phyloP scores from a whole-genome alignment of 1,140 invertebrate genomes.

The Drosophila prosaltans region DNA sequence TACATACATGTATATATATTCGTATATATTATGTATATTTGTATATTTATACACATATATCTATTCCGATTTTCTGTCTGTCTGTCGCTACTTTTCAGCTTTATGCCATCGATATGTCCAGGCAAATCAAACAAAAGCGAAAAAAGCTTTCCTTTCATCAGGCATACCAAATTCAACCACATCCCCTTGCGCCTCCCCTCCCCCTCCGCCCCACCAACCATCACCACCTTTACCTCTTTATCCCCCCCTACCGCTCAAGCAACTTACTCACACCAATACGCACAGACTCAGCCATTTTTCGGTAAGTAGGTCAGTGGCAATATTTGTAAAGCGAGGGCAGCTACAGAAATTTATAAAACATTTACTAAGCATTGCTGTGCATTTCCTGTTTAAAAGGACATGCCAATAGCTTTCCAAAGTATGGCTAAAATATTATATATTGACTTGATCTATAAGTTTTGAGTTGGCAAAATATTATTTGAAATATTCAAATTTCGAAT shows the following conservation, averaged over 20 bases:
- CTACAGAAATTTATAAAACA: background rate
- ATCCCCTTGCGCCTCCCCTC: background rate
- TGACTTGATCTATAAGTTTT: too few relatives aligned
- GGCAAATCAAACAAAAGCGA: conserved; percentile 56
- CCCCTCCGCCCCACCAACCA: background rate
- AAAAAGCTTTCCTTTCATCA: conserved; percentile 9
- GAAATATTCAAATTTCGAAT: too few relatives aligned
- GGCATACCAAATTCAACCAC: conserved; percentile 3
- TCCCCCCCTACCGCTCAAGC: background rate
- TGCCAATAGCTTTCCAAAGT: too few relatives aligned
- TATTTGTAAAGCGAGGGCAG: conserved; percentile 44
- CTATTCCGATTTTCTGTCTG: conserved; percentile 13
- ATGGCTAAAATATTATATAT: too few relatives aligned
- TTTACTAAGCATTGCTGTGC: too few relatives aligned
- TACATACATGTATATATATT: background rate
- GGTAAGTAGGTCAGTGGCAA: conserved; percentile 70
- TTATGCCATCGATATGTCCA: conserved; percentile 57
- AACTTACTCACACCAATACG: conserved; percentile 1
- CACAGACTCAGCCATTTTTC: conserved; percentile 50
- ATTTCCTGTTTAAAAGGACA: too few relatives aligned
- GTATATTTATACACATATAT: background rate
- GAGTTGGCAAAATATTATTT: too few relatives aligned
- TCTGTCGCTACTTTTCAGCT: conserved; percentile 50
- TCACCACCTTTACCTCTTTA: background rate
- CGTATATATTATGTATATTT: background rate